Conservation (phyloP, 2,113 vertebrate species). For the Emydocephalus ijimae region DNA sequence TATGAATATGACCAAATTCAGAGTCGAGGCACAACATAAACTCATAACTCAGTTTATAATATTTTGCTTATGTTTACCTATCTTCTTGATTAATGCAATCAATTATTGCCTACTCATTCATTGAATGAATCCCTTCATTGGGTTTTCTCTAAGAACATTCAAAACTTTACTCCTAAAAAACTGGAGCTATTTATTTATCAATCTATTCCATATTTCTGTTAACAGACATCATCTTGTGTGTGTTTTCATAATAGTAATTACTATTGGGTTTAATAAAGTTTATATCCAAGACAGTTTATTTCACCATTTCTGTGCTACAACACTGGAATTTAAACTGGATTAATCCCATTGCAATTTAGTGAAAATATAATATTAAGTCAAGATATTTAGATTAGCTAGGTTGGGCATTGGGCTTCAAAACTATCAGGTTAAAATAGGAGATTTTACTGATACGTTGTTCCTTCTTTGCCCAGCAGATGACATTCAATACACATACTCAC, state of each 20-base stretch:
- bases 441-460: background rate
- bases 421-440: background rate
- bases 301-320: background rate
- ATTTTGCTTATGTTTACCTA: constrained; percentile 21
- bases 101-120: background rate
- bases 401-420: background rate
- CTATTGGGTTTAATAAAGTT: background rate
- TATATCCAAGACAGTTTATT: background rate
- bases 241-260: background rate
- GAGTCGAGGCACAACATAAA: background rate
- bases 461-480: constrained; percentile 45
- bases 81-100: fast-evolving
- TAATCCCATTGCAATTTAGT: background rate
- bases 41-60: background rate
- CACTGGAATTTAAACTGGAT: background rate
- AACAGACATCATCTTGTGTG: background rate
- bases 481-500: constrained; percentile 26
- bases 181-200: background rate
- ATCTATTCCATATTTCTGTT: background rate
- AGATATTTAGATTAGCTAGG: background rate
- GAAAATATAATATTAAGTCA: background rate
- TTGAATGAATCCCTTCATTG: background rate
- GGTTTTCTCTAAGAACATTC: background rate
- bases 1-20: constrained; percentile 7
- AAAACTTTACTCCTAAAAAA: fast-evolving